Percentiles rank a stretch among this genome's conserved stretches.
Evolutionary conservation across 2,113 vertebrate genomes (phyloP).

Genomic region (Etia nguti): DNA sequence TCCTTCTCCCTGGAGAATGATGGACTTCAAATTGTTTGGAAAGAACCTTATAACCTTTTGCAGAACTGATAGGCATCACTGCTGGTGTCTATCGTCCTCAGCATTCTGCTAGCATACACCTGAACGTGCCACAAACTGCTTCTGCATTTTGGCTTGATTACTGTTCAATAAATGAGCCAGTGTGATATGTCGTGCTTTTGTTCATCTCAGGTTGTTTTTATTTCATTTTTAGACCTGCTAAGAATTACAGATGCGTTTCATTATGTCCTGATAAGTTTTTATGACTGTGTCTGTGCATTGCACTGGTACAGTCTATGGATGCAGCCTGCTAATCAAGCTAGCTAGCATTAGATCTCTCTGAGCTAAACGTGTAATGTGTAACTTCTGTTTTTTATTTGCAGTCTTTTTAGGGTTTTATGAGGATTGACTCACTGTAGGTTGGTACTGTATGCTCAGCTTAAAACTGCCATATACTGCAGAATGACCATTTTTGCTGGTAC

Average conservation of each 20-base stretch:
- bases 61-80: background rate
- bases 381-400: background rate
- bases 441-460: accelerated
- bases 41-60: background rate
- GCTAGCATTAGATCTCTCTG: background rate
- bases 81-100: background rate
- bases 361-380: background rate
- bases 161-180: background rate
- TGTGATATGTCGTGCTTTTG: background rate
- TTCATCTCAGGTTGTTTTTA: background rate
- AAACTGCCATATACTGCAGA: background rate
- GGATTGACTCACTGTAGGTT: background rate
- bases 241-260: background rate
- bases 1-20: background rate
- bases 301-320: background rate
- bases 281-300: background rate
- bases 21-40: background rate
- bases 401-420: background rate
- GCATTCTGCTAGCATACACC: background rate
- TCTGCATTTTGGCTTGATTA: background rate
- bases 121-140: background rate
- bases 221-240: background rate
- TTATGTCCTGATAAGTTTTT: background rate
- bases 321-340: background rate
- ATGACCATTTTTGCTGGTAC: background rate